Evolutionary conservation across 2,113 vertebrate genomes (phyloP), one percentile per base, ranked within the genome.

Genomic region (Esox niger): DNA sequence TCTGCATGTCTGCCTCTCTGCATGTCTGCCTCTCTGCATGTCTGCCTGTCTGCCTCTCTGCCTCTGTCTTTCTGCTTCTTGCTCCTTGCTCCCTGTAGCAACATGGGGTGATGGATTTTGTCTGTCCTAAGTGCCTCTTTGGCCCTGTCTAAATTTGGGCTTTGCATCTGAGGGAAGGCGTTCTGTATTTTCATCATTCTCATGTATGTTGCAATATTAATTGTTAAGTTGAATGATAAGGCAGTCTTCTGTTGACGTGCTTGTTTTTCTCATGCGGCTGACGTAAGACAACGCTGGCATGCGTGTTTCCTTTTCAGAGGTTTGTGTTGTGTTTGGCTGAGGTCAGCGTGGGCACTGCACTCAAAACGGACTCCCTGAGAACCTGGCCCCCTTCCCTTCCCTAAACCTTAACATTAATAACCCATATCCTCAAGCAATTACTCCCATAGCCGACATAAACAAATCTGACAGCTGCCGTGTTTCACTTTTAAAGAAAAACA

Each of bases 401-500:
- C 23, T 38, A 52, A 79, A 75, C 73, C 55, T 71, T 64, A 69
- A 59, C 75, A 80, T 68, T 65, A 84, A 72, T 74, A 75, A 73
- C 64, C 62, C 64, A 1, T 71, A 75, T 77, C 73, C 76, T 82
- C 54, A 30, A 66, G 32, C 21, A 75, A 82, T 81, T 78, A 83
- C 65, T 83, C 76, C 80, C 71, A 70, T 17, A 17, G 15, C 38
- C 38, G 13, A 43, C n/a, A n/a, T 64, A 64, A n/a, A 55, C 66
- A 49, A 71, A 75, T 80, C 71, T 79, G 73, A 83, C 73, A 71
- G 47, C 67, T 62, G 46, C 33, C 0, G 52, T 73, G 66, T 73
- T 83, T 83, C 78, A 65, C 62, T 77, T 29, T 79, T 80, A 9
- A 17, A 52, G 82, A 84, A n/a, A n/a, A n/a, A n/a, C n/a, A n/a